Percentiles rank a stretch among this genome's conserved stretches.
These are phyloP conservation scores for Anguilla rostrata DNA, from an alignment of 2,113 vertebrate genomes.

Conservation along the genomic window DNA sequence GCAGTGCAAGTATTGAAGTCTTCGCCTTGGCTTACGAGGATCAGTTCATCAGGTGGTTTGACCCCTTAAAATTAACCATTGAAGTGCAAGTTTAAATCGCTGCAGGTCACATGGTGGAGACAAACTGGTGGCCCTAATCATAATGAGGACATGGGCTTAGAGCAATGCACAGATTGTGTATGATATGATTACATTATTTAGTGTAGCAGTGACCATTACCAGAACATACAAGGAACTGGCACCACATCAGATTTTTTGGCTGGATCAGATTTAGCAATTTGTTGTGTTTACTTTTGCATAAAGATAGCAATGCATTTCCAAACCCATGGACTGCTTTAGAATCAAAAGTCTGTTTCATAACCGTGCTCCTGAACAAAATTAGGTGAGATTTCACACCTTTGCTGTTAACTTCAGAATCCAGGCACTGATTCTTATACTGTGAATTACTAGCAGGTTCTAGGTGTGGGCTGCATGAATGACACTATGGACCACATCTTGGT, in stretches of 20 bases:
- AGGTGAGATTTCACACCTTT: constrained; percentile 3
- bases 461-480: too few relatives aligned
- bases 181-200: too few relatives aligned
- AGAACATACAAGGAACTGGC: neutral
- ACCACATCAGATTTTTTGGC: too few relatives aligned
- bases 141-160: too few relatives aligned
- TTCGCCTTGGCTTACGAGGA: too few relatives aligned
- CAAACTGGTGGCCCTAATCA: too few relatives aligned
- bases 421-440: neutral
- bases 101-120: too few relatives aligned
- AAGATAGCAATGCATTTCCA: neutral
- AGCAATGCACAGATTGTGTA: too few relatives aligned
- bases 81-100: too few relatives aligned
- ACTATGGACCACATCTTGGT: neutral
- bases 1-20: too few relatives aligned
- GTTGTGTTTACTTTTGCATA: neutral
- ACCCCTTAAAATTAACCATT: too few relatives aligned
- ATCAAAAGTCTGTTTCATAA: neutral
- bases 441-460: neutral
- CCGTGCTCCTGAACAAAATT: neutral
- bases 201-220: neutral
- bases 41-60: too few relatives aligned
- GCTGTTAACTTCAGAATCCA: neutral
- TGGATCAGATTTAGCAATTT: neutral
- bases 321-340: neutral